A percentile compares a stretch with the other conserved stretches of the same genome.
Evolutionary conservation across 2,888 invertebrate species (phyloP).

Genomic region (Aspidiotus rigidus): DNA sequence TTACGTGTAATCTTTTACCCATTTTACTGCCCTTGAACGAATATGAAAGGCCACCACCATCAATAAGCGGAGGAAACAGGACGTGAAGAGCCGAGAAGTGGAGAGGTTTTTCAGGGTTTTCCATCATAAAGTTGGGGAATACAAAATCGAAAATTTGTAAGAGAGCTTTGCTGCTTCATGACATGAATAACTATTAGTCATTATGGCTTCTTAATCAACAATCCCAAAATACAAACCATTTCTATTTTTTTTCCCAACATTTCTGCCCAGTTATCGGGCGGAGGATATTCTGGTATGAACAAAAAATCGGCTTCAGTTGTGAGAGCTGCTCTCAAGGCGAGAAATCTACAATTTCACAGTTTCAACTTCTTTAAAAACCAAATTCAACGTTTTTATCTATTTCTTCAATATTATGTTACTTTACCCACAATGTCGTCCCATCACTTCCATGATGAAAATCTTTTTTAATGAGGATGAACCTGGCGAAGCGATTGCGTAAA

Average conservation of each 20-base stretch:
- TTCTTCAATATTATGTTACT: slow-evolving; percentile 40
- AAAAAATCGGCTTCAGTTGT: slow-evolving; percentile 97
- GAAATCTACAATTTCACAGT: slow-evolving; percentile 59
- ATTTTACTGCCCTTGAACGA: slow-evolving; percentile 68
- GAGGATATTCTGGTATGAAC: slow-evolving; percentile 95
- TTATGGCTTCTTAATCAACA: no score
- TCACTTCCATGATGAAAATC: slow-evolving; percentile 98
- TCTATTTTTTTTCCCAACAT: slow-evolving; percentile 87
- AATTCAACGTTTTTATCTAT: no score
- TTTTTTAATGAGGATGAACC: slow-evolving; percentile 98
- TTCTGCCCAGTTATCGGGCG: slow-evolving; percentile 84
- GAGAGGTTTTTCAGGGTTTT: no score
- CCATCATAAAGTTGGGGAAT: no score
- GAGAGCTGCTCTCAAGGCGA: slow-evolving; percentile 91
- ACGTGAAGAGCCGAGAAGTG: no score
- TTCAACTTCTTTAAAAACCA: no score
- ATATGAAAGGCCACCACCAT: background rate
- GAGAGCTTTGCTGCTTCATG: no score
- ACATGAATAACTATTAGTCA: no score
- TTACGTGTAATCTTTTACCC: slow-evolving; percentile 93
- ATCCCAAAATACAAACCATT: slow-evolving; percentile 50
- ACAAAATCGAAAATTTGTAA: no score
- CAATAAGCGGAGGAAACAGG: no score
- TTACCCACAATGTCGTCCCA: slow-evolving; percentile 99
- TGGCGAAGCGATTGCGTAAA: slow-evolving; percentile 95